phyloP scores from a whole-genome alignment of 2,113 vertebrate species.

The Muntiacus reevesi region DNA sequence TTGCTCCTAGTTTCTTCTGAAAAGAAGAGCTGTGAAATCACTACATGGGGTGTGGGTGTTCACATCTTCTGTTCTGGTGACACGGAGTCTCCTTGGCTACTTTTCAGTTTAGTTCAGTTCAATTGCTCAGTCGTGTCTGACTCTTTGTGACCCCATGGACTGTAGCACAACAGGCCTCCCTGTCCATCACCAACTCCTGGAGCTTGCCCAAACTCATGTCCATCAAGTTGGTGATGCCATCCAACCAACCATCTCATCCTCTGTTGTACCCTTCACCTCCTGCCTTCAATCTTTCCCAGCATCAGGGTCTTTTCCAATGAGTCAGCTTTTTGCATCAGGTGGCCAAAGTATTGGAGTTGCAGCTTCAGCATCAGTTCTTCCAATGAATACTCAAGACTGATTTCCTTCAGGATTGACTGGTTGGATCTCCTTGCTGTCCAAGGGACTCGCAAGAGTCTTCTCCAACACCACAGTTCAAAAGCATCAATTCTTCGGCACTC shows the following conservation, averaged over 20 bases:
- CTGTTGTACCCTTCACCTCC: not conserved
- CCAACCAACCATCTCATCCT: not conserved
- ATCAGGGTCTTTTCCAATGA: not conserved
- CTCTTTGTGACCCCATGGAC: not conserved
- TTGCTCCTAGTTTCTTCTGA: not conserved
- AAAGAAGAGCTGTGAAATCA: not conserved
- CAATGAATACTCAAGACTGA: not conserved
- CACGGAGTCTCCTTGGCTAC: not conserved
- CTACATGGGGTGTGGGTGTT: not conserved
- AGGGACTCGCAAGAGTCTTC: not conserved
- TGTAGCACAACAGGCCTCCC: not conserved
- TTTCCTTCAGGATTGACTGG: not conserved
- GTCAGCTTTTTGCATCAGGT: not conserved
- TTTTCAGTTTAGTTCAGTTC: not conserved
- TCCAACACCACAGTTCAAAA: not conserved
- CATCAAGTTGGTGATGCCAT: not conserved
- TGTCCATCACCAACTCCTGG: not conserved
- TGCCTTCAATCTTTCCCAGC: not conserved
- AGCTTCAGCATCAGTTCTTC: not conserved
- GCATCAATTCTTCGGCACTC: not conserved
- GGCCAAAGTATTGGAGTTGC: not conserved
- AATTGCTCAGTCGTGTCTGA: not conserved
- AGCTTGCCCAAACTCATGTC: not conserved
- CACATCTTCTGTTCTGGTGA: not conserved
- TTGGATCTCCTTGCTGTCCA: not conserved